Evolutionary conservation across 1,140 invertebrate species (phyloP), one percentile per base, ranked within the genome.

Genomic region (Hylyphantes graminicola): DNA sequence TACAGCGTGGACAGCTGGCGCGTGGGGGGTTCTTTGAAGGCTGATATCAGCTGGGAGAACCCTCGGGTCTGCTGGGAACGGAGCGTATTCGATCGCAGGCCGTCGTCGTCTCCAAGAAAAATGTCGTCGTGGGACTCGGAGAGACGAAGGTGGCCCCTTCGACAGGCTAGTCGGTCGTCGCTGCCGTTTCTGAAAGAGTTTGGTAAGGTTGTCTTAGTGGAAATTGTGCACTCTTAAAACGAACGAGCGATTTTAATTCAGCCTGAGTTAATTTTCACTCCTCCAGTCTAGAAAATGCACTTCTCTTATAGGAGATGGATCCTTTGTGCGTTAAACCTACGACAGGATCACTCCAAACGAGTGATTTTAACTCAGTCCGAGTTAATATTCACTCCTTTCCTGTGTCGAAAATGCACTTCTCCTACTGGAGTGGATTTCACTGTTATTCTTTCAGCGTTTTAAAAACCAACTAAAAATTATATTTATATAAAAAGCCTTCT

Each of bases 21-120:
- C 0, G 67, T 73, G 5, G 73, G 73, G 0, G 82, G 73, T 53
- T 85, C 74, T 61, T 84, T 83, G 61, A 83, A 77, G 12, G 85
- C 85, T 2, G 85, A 86, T 2, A 86, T 77, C 57, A 86, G 83
- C 35, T 86, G 85, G 6, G 73, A 73, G 59, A 85, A 86, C 6
- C 85, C 85, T n/a, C 85, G 51, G 1, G 85, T 86, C 59, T 86
- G 85, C 55, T 83, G 76, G 35, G 74, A 85, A 10, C 85, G 57
- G 12, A 83, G 35, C 0, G 80, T 83, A 13, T 70, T 67, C 13
- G 50, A 70, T 19, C 61, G 57, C n/a, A 72, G 65, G 7, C 80
- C 80, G 13, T 83, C 80, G 5, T 35, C 35, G 15, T 83, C 80
- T 9, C 70, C 80, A 7, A 83, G 57, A 35, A 86, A 83, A 15